Conservation (phyloP, 2,888 invertebrate species). For the Galeopsomyia nigrocyanea region DNA sequence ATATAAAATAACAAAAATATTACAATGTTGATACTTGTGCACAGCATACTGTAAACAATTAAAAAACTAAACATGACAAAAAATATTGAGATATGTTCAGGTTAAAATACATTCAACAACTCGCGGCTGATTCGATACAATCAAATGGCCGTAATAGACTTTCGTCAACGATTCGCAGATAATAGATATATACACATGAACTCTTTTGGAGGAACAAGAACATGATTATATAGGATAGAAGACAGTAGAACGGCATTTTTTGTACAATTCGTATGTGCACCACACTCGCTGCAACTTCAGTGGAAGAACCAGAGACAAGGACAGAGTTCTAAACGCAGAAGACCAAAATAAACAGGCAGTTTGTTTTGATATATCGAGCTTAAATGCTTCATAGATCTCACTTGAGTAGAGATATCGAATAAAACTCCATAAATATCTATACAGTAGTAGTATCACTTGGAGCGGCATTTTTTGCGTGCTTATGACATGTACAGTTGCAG, state of each 20-base stretch:
- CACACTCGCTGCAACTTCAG: constrained; percentile 34
- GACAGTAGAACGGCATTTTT: constrained; percentile 24
- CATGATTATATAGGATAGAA: constrained; percentile 27
- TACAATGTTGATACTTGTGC: constrained; percentile 35
- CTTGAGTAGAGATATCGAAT: constrained; percentile 27
- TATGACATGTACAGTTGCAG: constrained; percentile 26
- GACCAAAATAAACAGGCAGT: constrained; percentile 40
- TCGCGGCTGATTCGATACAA: constrained; percentile 19
- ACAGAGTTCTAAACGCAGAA: constrained; percentile 22
- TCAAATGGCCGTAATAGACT: constrained; percentile 23
- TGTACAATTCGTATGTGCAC: constrained; percentile 15
- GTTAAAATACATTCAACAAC: constrained; percentile 45
- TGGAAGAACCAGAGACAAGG: constrained; percentile 33
- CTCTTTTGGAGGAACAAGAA: constrained; percentile 34
- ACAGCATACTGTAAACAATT: constrained; percentile 37
- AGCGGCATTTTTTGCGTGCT: constrained; percentile 32
- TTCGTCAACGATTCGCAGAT: constrained; percentile 34
- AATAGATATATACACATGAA: constrained; percentile 40
- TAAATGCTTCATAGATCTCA: constrained; percentile 41
- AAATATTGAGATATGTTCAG: constrained; percentile 35
- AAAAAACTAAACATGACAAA: constrained; percentile 36
- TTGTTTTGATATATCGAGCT: constrained; percentile 32
- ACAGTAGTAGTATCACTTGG: constrained; percentile 37
- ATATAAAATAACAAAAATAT: constrained; percentile 41
- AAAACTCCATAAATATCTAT: constrained; percentile 29